phyloP scores from a whole-genome alignment of 2,888 invertebrate genomes.

The Tipula unca region DNA sequence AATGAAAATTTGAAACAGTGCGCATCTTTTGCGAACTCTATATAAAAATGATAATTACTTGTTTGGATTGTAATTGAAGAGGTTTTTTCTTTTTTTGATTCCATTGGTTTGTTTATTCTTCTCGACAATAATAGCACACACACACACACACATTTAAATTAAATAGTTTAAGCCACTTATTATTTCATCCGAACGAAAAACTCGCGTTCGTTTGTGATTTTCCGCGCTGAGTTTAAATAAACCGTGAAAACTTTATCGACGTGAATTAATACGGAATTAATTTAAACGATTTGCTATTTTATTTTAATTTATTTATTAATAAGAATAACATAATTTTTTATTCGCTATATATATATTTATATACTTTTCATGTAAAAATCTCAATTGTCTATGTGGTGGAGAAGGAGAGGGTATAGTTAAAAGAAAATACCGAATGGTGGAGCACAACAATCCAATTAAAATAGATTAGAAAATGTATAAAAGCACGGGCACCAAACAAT shows the following conservation, averaged over 20 bases:
- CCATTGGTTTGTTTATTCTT: neutral
- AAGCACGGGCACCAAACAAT: neutral
- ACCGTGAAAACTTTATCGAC: conserved; percentile 26
- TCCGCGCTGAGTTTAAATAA: neutral
- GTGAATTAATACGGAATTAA: conserved; percentile 29
- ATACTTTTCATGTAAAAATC: neutral
- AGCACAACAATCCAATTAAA: neutral
- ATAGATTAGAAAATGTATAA: neutral
- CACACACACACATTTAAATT: neutral
- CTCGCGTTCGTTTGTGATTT: neutral
- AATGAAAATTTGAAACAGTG: neutral
- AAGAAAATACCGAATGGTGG: neutral
- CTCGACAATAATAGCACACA: neutral
- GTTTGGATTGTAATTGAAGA: neutral
- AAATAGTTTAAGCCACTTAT: neutral
- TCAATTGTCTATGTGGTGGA: neutral
- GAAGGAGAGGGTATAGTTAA: neutral
- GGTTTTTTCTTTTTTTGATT: neutral
- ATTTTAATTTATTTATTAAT: neutral
- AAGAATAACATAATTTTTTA: neutral
- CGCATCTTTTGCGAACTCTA: neutral
- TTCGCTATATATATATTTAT: neutral
- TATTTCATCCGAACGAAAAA: neutral
- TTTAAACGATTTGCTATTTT: conserved; percentile 18
- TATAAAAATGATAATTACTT: neutral